Conservation (phyloP, 2,888 invertebrate species). For the Orchestes rusci region DNA sequence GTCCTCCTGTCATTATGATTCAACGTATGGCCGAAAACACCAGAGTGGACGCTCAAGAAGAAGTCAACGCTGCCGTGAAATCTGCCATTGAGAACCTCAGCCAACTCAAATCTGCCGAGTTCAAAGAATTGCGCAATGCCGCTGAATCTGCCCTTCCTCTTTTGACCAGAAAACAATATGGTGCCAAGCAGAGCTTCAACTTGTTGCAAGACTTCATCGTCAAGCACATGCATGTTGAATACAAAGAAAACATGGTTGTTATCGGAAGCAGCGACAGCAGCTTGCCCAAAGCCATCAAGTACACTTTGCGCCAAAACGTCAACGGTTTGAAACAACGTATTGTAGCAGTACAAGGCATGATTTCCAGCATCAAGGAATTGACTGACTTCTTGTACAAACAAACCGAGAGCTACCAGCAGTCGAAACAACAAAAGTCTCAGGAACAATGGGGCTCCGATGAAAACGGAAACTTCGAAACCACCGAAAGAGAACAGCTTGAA, state of each 20-base stretch:
- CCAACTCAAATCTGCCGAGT: slow-evolving; percentile 37
- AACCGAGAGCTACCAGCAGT: slow-evolving; percentile 28
- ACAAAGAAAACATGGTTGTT: slow-evolving; percentile 42
- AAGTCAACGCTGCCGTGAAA: slow-evolving; percentile 60
- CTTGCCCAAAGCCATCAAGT: slow-evolving; percentile 46
- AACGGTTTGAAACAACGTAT: slow-evolving; percentile 38
- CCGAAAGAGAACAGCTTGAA: slow-evolving; percentile 51
- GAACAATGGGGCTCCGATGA: slow-evolving; percentile 29
- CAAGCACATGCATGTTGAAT: slow-evolving; percentile 44
- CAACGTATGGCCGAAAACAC: slow-evolving; percentile 65
- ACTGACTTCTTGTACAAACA: slow-evolving; percentile 33
- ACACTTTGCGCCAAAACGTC: slow-evolving; percentile 32
- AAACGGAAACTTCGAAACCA: slow-evolving; percentile 50
- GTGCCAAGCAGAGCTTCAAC: slow-evolving; percentile 49
- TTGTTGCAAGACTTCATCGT: slow-evolving; percentile 41
- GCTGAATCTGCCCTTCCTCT: slow-evolving; percentile 42
- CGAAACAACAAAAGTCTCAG: background rate
- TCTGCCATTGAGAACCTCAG: slow-evolving; percentile 54
- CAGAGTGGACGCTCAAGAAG: slow-evolving; percentile 53
- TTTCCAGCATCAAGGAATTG: slow-evolving; percentile 45
- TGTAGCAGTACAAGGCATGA: slow-evolving; percentile 36
- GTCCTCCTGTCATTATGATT: slow-evolving; percentile 55
- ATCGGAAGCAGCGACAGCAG: slow-evolving; percentile 54
- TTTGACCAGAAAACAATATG: slow-evolving; percentile 41
- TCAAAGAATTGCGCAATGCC: slow-evolving; percentile 29